Evolutionary conservation across 2,113 vertebrate species (phyloP).

Genomic region (Amphiprion percula): DNA sequence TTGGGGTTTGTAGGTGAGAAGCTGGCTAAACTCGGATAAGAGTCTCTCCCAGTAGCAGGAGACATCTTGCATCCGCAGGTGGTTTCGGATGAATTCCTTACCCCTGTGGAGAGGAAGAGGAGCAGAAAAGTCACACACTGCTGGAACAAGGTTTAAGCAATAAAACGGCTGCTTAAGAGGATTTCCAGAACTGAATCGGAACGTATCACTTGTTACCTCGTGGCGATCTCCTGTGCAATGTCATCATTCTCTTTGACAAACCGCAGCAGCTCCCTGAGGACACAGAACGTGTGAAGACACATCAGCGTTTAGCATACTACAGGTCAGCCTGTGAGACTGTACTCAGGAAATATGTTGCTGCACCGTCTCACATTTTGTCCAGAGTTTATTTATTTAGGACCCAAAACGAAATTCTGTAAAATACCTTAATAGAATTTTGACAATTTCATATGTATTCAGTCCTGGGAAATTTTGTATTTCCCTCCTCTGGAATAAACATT

Average conservation of each 20-base stretch:
- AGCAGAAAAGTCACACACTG: neutral
- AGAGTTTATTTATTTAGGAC: too few species aligned
- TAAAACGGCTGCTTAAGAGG: too few species aligned
- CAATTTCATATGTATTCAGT: too few species aligned
- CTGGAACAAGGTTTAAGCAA: too few species aligned
- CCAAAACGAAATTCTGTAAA: too few species aligned
- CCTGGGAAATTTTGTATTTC: too few species aligned
- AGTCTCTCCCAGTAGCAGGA: conserved; percentile 96
- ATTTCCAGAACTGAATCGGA: neutral
- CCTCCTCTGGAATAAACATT: too few species aligned
- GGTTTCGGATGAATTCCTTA: conserved; percentile 89
- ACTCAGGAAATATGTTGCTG: too few species aligned
- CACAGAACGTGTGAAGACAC: conserved; percentile 5
- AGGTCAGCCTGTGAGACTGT: too few species aligned
- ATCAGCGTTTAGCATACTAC: too few species aligned
- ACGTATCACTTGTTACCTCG: conserved; percentile 82
- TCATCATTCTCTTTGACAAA: conserved; percentile 94
- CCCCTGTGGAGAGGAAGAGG: conserved; percentile 85
- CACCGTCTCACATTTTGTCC: too few species aligned
- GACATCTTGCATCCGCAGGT: conserved; percentile 93
- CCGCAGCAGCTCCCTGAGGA: conserved; percentile 90
- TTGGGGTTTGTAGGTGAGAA: conserved; percentile 90
- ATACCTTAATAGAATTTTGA: too few species aligned
- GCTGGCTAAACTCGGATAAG: conserved; percentile 88
- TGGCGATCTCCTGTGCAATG: conserved; percentile 90